Base-by-base conservation (phyloP, 2,113 vertebrate genomes). In the Oenanthe oenanthe region DNA sequence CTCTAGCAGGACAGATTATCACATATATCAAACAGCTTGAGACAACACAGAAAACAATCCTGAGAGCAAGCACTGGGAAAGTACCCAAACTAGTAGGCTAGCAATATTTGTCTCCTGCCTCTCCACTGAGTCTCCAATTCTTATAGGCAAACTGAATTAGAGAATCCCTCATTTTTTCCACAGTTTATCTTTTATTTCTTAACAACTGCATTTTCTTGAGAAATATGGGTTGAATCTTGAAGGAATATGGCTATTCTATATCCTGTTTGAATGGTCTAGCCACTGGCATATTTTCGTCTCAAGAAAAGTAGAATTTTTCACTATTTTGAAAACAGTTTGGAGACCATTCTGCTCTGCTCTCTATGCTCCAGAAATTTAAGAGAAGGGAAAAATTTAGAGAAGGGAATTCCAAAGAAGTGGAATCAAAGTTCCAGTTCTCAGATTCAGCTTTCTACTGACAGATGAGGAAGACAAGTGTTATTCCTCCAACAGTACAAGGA, bases 1-100 rank as follows among this genome's bases (percentile, higher is more conserved):
- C 79, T 95, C 71, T 51, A 79, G 54, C 4, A 95, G 81, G 43
- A 88, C 34, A 66, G 72, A 92, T 89, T 91, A 91, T 29, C 71
- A 62, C 31, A 58, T 13, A 21, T 51, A 68, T 72, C 9, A 7
- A 76, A 85, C 62, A 85, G 31, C 62, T 88, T 50, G 66, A 89
- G 80, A 92, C 53, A 95, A 89, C 36, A 88, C 53, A 54, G 61
- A 92, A 92, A 82, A 87, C 70, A 89, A 85, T 47, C 31, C 48
- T 88, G 66, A 89, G 66, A 92, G 50, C 31, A 65, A 88, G 31
- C n/a, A 85, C 66, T 78, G 74, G 85, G 62, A 78, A 94, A 85
- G 50, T 13, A 75, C 36, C 81, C 85, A 85, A 92, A 85, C 54
- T 17, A 92, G 62, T 38, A 92, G 17, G 68, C 43, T 63, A 74